Base-by-base conservation (phyloP, 1,140 invertebrate species). In the Phortica variegata region DNA sequence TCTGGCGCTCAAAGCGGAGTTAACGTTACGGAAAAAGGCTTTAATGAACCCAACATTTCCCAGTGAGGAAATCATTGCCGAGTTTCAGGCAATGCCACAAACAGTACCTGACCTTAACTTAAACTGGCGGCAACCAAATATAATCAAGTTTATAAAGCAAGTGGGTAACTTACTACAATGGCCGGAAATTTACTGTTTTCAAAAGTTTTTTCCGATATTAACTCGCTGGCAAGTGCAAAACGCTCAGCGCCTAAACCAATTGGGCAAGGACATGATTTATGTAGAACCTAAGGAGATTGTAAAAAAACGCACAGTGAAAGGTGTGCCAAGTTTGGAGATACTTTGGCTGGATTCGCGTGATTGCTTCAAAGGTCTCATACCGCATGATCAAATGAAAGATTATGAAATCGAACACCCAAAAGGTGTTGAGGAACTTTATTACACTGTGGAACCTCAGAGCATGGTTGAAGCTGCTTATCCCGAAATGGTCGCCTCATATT, bases 191-290 rank as follows among this genome's bases (percentile, higher is more conserved):
- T 90, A 91, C 65, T 81, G 85, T 32, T 84, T 89, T 47, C 82
- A 86, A 54, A 92, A 92, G 75, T 85, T 90, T 51, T 79, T 92
- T 43, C 87, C 89, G 0, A 65, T 93, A 10, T 63, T 88, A 3
- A 90, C 86, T 2, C 80, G 88, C 37, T 89, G 87, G 86, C 85
- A 74, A 41, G 77, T 55, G 54, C 62, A 56, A 34, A 60, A 46
- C 40, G 20, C 17, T 9, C 6, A 2, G n/a, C 34, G 37, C 7
- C 23, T 37, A 10, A 39, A 6, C 10, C 58, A 70, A 20, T 13
- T 43, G 0, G 15, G 36, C 1, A 17, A 51, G 13, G 44, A 37
- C 10, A 15, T 37, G 0, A 13, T 7, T 1, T 43, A 68, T 59
- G 40, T 73, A 1, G 20, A 70, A 38, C 83, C 83, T 0, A 55